Evolutionary conservation across 2,113 vertebrate species (phyloP), one percentile per base, ranked within the genome.

Genomic region (Carettochelys insculpta): DNA sequence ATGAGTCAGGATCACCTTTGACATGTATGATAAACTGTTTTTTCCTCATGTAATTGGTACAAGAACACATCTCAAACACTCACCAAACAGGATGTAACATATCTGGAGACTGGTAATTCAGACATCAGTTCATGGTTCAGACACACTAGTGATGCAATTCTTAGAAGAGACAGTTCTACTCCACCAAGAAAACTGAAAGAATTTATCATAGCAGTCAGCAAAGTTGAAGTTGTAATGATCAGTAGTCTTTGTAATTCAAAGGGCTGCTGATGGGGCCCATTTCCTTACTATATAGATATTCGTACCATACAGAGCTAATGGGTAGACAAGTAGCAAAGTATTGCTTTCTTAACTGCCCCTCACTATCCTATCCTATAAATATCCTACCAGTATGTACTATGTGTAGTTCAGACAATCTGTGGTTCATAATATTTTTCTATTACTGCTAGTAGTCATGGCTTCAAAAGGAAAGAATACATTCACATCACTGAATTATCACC

Each of bases 361-460:
- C 92, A 95, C 75, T 92, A 84, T 71, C 86, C 45, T 81, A 94
- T 96, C 86, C 45, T 81, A 94, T 96, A 89, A 95, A 90, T 95
- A 93, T 95, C 94, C 95, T 88, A 94, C 51, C 73, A 45, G 22
- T 53, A 68, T 82, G 16, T 87, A 68, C 89, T 71, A 52, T 14
- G 85, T 29, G 51, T 51, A 90, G 85, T 82, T 93, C 43, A 58
- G 48, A 73, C 82, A 93, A 48, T 90, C 81, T 83, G 92, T 81
- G 12, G 29, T 87, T 91, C 92, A 82, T 51, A 91, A 19, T 31
- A 5, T 68, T 56, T 22, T 93, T 92, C 80, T 82, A 17, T 58
- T 77, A 27, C 51, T 88, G 86, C 77, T 84, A 90, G 85, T 88
- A 90, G 34, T 68, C 92, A 86, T 84, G 88, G 24, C 80, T 38